Conservation (phyloP, 1,140 invertebrate species). For the Paramacrobiotus metropolitanus region DNA sequence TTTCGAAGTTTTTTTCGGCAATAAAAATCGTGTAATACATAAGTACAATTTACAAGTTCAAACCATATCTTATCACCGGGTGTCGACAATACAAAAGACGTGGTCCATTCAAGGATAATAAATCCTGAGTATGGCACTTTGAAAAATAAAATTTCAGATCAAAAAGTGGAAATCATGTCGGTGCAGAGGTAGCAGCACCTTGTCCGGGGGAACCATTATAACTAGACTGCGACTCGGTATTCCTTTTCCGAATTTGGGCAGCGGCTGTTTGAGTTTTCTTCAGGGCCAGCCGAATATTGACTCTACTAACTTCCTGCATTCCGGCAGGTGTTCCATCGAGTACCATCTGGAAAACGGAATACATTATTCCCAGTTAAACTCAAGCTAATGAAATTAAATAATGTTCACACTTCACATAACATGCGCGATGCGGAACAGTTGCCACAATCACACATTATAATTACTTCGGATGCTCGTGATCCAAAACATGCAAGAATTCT, state of each 20-base stretch:
- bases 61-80: too few relatives aligned
- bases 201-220: neutral
- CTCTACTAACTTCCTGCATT: slow-evolving; percentile 8
- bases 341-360: slow-evolving; percentile 8
- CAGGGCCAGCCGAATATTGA: slow-evolving; percentile 57
- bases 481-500: slow-evolving; percentile 62
- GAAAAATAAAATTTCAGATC: too few relatives aligned
- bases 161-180: too few relatives aligned
- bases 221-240: neutral
- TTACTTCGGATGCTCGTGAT: slow-evolving; percentile 30
- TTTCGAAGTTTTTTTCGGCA: too few relatives aligned
- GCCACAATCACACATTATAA: neutral
- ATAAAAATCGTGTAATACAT: too few relatives aligned
- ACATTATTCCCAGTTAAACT: neutral
- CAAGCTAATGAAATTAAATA: slow-evolving; percentile 15
- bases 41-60: too few relatives aligned
- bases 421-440: slow-evolving; percentile 11
- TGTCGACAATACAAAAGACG: too few relatives aligned
- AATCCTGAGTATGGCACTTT: too few relatives aligned
- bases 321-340: neutral
- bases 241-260: neutral
- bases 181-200: neutral
- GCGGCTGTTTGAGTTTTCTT: slow-evolving; percentile 32
- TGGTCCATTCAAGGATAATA: too few relatives aligned
- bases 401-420: slow-evolving; percentile 14